Evolutionary conservation across 1,140 invertebrate species (phyloP), one percentile per base, ranked within the genome.

Genomic region (Manduca sexta): DNA sequence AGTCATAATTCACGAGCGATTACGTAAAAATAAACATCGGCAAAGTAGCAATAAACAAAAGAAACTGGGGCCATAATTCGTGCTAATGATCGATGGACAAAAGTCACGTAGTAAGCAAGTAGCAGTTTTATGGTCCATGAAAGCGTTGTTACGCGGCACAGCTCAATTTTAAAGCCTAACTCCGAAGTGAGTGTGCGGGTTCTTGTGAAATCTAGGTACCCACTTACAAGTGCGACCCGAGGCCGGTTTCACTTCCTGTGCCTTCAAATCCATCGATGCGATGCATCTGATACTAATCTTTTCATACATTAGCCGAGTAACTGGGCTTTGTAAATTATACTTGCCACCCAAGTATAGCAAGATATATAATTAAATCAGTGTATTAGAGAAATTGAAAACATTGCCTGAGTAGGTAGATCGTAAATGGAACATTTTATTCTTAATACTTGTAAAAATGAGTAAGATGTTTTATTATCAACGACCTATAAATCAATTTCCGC

Each of bases 171-270:
- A 26, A 12, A 35, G 34, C 14, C 34, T 35, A 35, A 14, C n/a
- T 35, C 34, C 2, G 34, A 35, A 14, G 34, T 14, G 34, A 35
- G 34, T 14, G 30, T 42, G 31, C 18, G 42, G 38, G 50, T 47
- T 39, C 39, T 53, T 53, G 51, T 53, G 51, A 53, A 53, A 53
- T 44, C 37, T 33, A 53, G 43, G 34, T 45, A 42, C 14, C 40
- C 18, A 11, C 34, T 45, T 45, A 39, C 21, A 35, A 42, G 29
- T 37, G 49, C 40, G 45, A 40, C 39, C 45, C 30, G 45, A 53
- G 45, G 51, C 39, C 16, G 21, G 39, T 53, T 53, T 53, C 51
- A 47, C 51, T 53, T 53, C 51, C 51, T 47, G 45, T 48, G 49
- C 49, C 51, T 53, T 43, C 17, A 42, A 48, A 52, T 40, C 29